A percentile compares a stretch with the other conserved stretches of the same genome.
Conservation (phyloP, 2,797 vertebrate genomes). For the Hephaestus fuliginosus region DNA sequence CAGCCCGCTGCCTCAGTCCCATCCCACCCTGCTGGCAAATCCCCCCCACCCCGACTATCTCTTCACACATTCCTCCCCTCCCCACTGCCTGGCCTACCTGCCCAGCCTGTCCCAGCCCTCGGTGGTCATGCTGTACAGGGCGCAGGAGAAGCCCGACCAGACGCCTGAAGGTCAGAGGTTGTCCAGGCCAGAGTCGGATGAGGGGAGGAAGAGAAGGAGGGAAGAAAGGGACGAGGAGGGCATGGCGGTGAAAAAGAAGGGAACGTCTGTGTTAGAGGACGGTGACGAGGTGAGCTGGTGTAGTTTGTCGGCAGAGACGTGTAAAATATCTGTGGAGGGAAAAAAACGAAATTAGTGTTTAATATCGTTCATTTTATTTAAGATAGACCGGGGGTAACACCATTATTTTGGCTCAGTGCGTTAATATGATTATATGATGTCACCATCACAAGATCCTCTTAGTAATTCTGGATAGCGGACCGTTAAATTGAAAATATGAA, state of each 20-base stretch:
- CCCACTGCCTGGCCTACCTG: slow-evolving; percentile 87
- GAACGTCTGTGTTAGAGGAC: slow-evolving; percentile 21
- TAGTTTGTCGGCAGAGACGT: neutral
- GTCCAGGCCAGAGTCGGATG: slow-evolving; percentile 23
- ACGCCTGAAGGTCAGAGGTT: slow-evolving; percentile 43
- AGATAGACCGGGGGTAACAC: neutral
- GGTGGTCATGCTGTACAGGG: slow-evolving; percentile 89
- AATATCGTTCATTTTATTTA: neutral
- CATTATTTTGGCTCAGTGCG: neutral
- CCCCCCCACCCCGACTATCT: slow-evolving; percentile 68
- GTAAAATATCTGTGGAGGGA: neutral
- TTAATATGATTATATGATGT: neutral
- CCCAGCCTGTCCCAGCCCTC: slow-evolving; percentile 89
- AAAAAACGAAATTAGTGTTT: neutral
- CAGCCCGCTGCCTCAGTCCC: slow-evolving; percentile 32
- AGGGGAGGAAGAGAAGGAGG: slow-evolving; percentile 58
- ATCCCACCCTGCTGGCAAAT: slow-evolving; percentile 47
- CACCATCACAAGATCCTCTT: slow-evolving; percentile 13
- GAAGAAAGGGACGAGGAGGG: slow-evolving; percentile 46
- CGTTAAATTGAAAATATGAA: slow-evolving; percentile 49
- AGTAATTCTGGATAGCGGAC: slow-evolving; percentile 8
- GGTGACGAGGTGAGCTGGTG: slow-evolving; percentile 47
- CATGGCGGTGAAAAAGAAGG: slow-evolving; percentile 52
- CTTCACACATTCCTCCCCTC: slow-evolving; percentile 54
- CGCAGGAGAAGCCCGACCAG: slow-evolving; percentile 32